Evolutionary conservation across 2,888 invertebrate species (phyloP).

Genomic region (Pomacea canaliculata): DNA sequence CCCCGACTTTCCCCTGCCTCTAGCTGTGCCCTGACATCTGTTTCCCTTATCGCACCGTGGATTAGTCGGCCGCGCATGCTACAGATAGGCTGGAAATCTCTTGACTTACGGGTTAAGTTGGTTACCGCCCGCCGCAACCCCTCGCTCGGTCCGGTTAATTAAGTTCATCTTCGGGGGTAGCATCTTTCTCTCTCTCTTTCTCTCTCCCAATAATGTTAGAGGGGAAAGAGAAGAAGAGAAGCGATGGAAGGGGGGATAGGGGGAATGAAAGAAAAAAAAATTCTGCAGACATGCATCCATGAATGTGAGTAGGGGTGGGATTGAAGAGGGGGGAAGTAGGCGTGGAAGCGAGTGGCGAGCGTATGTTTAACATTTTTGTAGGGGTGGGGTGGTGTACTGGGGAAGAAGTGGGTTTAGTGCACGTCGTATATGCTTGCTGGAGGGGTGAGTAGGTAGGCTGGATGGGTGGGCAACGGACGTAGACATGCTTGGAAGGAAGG

Average conservation of each 20-base stretch:
- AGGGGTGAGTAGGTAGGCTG: too few species aligned
- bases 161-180: conserved; percentile 10
- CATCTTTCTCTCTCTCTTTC: too few species aligned
- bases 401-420: background rate
- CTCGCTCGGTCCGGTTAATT: conserved; percentile 14
- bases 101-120: conserved; percentile 26
- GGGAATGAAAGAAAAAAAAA: background rate
- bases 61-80: background rate
- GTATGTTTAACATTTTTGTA: too few species aligned
- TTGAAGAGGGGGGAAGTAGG: too few species aligned
- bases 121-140: conserved; percentile 6
- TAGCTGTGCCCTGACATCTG: too few species aligned
- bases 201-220: background rate
- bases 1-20: too few species aligned
- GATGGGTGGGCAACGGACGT: too few species aligned
- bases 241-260: background rate
- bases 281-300: too few species aligned
- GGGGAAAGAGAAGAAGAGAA: background rate
- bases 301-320: too few species aligned
- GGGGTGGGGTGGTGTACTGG: background rate
- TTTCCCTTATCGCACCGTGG: too few species aligned
- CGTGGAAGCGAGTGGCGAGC: too few species aligned
- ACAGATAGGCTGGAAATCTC: conserved; percentile 16
- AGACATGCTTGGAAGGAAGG: background rate
- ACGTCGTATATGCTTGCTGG: too few species aligned